Percentiles rank a stretch among this genome's conserved stretches.
Evolutionary conservation across 2,113 vertebrate species (phyloP).

Genomic region (Syngnathus floridae): DNA sequence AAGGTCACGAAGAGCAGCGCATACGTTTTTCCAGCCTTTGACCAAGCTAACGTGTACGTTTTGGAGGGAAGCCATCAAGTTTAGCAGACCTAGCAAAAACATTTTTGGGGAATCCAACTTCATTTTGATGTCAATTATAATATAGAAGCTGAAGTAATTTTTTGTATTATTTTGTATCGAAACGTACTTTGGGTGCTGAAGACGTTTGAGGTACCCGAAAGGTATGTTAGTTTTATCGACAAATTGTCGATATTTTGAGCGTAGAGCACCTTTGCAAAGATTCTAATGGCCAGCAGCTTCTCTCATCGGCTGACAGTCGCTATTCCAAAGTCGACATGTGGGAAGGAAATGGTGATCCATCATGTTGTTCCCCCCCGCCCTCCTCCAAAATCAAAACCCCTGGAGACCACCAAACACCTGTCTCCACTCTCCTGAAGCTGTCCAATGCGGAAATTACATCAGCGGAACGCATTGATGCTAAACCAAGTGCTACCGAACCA

Average conservation of each 20-base stretch:
- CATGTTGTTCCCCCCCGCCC: background rate
- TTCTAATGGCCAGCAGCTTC: background rate
- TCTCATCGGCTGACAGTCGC: slow-evolving; percentile 1
- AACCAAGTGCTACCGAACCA: background rate
- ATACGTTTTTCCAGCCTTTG: background rate
- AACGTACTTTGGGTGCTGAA: background rate
- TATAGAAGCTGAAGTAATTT: too few species aligned
- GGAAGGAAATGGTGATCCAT: slow-evolving; percentile 1
- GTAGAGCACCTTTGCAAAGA: background rate
- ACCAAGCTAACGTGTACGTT: background rate
- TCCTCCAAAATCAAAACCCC: background rate
- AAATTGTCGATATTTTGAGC: background rate
- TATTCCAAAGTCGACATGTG: background rate
- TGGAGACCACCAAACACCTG: background rate
- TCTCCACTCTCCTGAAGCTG: background rate
- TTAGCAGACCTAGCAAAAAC: too few species aligned
- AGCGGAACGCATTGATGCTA: background rate
- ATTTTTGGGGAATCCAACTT: too few species aligned
- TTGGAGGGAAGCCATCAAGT: too few species aligned
- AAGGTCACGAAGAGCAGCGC: background rate
- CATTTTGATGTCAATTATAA: too few species aligned
- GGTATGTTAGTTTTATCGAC: too few species aligned
- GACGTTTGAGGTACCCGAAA: too few species aligned
- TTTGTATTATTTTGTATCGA: background rate
- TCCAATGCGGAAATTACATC: background rate